Base-by-base conservation (phyloP, 2,113 vertebrate species). In the Hippoglossus stenolepis region DNA sequence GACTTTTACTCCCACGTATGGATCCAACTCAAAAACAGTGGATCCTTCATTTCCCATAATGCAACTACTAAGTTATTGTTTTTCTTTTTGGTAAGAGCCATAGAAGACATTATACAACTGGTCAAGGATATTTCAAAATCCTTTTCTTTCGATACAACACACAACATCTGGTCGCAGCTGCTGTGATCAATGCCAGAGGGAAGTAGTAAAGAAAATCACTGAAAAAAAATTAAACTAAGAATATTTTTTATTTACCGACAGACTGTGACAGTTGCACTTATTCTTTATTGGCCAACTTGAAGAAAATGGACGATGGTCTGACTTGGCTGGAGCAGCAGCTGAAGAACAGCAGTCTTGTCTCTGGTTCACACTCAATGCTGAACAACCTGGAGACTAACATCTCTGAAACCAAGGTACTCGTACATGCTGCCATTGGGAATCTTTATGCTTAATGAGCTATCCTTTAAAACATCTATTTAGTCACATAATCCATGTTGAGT, bases 201-300 rank as follows among this genome's bases (percentile, higher is more conserved):
- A 13, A 2, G 11, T 45, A 15, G 43, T 4, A 14, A 13, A 13
- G 43, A 45, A 14, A 14, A 45, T 45, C 43, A 45, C 35, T 38
- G 8, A 38, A 45, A 38, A 38, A 1, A 45, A 45, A 45, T 17
- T 51, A 51, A 51, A 5, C 17, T 17, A 51, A 45, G 3, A 15
- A 15, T 2, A 15, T 2, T 2, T 10, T 68, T 35, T 73, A 15
- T 70, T 51, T 15, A 24, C 31, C 31, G 57, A n/a, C 83, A 98
- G 96, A 93, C 17, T 96, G 96, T 0, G 94, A 95, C 70, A 93
- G 91, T 90, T 98, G 96, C 82, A 91, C 93, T 47, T 71, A 93
- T 24, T 91, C 89, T 0, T 93, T 97, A 73, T 83, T 96, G 77
- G 84, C 90, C 0, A 94, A 96, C 80, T 51, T 95, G 89, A 90